Evolutionary conservation across 2,113 vertebrate species (phyloP).

Genomic region (Corydoras sp.): DNA sequence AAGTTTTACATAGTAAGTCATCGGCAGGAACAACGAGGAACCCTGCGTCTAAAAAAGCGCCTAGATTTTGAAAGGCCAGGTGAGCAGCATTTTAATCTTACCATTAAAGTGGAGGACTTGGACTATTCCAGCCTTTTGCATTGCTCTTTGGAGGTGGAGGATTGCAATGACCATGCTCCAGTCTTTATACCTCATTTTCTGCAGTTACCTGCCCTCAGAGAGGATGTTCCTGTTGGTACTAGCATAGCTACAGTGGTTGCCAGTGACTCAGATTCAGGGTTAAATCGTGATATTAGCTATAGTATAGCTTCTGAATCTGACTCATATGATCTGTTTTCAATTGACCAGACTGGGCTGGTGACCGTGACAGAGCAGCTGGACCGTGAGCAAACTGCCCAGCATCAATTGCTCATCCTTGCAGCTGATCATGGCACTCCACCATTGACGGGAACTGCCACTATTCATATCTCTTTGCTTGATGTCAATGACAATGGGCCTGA

Average conservation of each 20-base stretch:
- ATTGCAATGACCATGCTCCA: conserved; percentile 81
- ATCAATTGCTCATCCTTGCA: conserved; percentile 72
- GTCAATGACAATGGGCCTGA: conserved; percentile 83
- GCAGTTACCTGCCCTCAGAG: conserved; percentile 66
- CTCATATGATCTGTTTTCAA: conserved; percentile 64
- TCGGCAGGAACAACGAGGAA: conserved; percentile 69
- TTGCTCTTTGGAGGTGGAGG: conserved; percentile 78
- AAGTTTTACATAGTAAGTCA: conserved; percentile 79
- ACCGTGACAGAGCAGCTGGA: conserved; percentile 70
- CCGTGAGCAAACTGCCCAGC: conserved; percentile 65
- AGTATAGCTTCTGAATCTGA: conserved; percentile 74
- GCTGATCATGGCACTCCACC: conserved; percentile 72
- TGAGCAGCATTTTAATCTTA: conserved; percentile 81
- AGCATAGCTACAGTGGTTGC: conserved; percentile 71
- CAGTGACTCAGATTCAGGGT: conserved; percentile 76
- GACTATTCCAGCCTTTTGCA: conserved; percentile 76
- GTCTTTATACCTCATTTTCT: conserved; percentile 75
- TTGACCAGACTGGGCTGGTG: conserved; percentile 71
- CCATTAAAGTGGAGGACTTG: conserved; percentile 76
- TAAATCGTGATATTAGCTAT: conserved; percentile 75
- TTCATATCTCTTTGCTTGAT: conserved; percentile 75
- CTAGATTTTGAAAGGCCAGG: conserved; percentile 77
- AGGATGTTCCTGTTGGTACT: conserved; percentile 71
- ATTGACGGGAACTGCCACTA: conserved; percentile 67
- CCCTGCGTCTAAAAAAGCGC: conserved; percentile 71